These are phyloP conservation scores for Drosophila pachea DNA, from an alignment of 1,140 invertebrate species.

Conservation along the genomic window DNA sequence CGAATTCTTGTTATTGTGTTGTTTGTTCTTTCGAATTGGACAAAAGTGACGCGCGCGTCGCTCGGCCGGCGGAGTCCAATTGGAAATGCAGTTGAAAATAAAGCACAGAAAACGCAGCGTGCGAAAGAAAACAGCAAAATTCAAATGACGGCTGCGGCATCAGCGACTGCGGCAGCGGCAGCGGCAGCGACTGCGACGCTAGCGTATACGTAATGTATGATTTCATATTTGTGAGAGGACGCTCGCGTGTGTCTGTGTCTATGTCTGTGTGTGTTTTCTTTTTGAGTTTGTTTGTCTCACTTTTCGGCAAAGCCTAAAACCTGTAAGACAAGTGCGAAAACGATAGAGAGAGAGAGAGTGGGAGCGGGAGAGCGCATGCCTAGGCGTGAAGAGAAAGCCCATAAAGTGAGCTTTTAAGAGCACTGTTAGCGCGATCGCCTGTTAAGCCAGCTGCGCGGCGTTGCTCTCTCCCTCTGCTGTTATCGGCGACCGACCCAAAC, in stretches of 20 bases:
- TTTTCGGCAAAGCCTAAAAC: conserved; percentile 70
- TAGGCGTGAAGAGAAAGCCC: conserved; percentile 17
- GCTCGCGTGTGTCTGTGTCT: conserved; percentile 4
- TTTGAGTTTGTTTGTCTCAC: conserved; percentile 35
- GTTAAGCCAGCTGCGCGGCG: conserved; percentile 11
- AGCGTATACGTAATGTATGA: conserved; percentile 66
- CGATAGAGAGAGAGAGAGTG: conserved; percentile 8
- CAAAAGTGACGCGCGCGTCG: conserved; percentile 47
- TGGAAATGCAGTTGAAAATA: conserved; percentile 74
- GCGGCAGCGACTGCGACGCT: conserved; percentile 38
- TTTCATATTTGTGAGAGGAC: background rate
- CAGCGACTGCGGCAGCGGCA: conserved; percentile 34
- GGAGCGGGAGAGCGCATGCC: background rate
- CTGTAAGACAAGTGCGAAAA: conserved; percentile 36
- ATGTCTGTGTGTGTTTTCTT: background rate
- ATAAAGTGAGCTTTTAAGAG: conserved; percentile 30
- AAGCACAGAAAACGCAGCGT: conserved; percentile 55
- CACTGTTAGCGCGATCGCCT: conserved; percentile 56
- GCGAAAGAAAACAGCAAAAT: conserved; percentile 61
- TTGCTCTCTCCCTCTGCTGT: conserved; percentile 16
- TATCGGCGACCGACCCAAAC: no score
- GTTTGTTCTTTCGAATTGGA: conserved; percentile 22
- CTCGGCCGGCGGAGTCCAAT: conserved; percentile 49
- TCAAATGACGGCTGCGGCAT: conserved; percentile 41
- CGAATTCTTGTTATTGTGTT: conserved; percentile 5